phyloP scores from a whole-genome alignment of 2,113 vertebrate species.

The Macquaria australasica region DNA sequence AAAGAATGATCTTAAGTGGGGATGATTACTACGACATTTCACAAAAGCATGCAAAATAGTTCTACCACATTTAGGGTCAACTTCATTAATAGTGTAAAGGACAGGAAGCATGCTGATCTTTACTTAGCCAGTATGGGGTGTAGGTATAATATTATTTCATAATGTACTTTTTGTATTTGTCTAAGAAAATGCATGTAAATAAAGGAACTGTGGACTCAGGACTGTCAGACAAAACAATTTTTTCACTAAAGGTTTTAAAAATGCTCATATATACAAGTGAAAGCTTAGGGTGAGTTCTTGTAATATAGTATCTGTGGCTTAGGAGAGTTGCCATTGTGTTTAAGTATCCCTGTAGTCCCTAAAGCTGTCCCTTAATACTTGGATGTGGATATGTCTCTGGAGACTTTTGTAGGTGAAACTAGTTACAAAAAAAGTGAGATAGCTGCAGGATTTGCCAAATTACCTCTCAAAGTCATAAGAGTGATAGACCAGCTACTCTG shows the following conservation, averaged over 20 bases:
- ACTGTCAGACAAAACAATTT: background rate
- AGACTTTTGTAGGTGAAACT: background rate
- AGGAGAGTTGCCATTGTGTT: background rate
- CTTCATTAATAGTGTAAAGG: background rate
- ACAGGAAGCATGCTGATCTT: background rate
- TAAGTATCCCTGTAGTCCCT: background rate
- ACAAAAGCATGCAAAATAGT: background rate
- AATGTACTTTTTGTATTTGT: background rate
- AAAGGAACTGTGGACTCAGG: background rate
- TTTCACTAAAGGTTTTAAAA: background rate
- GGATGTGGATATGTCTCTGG: background rate
- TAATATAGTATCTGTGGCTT: background rate
- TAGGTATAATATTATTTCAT: background rate
- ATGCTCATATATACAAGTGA: background rate
- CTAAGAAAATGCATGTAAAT: background rate
- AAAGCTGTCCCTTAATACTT: background rate
- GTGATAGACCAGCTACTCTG: background rate
- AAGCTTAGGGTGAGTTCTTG: background rate
- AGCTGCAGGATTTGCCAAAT: slow-evolving; percentile 3
- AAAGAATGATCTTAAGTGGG: background rate
- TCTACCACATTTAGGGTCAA: background rate
- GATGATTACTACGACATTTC: background rate
- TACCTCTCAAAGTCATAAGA: background rate
- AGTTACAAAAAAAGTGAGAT: background rate
- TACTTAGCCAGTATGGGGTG: background rate